Base-by-base conservation (phyloP, 2,113 vertebrate species). In the Cavia aperea region DNA sequence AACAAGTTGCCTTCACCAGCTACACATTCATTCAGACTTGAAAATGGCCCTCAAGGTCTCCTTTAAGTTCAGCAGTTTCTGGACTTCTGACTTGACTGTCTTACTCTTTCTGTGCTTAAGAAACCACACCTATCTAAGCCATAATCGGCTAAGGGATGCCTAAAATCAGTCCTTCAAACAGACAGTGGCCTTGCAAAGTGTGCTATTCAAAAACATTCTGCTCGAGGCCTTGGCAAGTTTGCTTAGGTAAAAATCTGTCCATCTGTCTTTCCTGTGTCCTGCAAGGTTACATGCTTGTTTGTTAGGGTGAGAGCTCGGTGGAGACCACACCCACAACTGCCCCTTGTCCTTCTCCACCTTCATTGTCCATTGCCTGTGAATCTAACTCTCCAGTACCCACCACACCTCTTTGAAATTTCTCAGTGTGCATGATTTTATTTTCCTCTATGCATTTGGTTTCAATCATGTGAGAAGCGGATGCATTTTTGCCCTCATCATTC, bases 381-480 rank as follows among this genome's bases (percentile, higher is more conserved):
- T 12, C 39, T 29, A 31, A 72, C n/a, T 13, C 77, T 84, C 12
- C 56, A 16, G 13, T 24, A 4, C 0, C 8, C 26, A 2, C 60
- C 18, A 6, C 62, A 29, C 23, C 5, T 33, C 33, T 33, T 21
- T 77, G 43, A 12, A 10, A 15, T 43, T 43, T 63, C 72, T 18
- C 16, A 60, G 10, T 5, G 12, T 1, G 0, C 5, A 0, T 3
- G 11, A 3, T 18, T 21, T 83, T 79, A 4, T 7, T 21, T 15
- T 43, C 24, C 6, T 56, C 43, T 62, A 0, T 3, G 15, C 7
- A 4, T 21, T 4, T 19, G 6, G 62, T 15, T 18, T 78, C 39
- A 2, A n/a, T 14, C 24, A 1, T 7, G 0, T 14, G 23, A 73
- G 29, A n/a, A 31, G 8, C 5, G 1, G 10, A 4, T 29, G 2